Conservation (phyloP, 1,140 invertebrate species). For the Scaptomyza graminum region DNA sequence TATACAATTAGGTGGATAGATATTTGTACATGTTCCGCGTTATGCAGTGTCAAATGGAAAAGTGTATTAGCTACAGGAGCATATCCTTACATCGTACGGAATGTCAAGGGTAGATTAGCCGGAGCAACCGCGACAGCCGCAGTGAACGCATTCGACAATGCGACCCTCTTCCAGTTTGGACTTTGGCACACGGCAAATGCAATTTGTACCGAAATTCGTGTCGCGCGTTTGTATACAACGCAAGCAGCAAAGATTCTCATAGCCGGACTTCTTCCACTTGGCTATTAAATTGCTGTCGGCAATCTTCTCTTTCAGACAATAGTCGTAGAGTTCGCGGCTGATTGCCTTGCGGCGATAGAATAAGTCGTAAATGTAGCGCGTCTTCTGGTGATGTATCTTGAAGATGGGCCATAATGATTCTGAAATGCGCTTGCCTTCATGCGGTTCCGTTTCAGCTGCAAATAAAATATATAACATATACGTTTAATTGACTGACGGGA, state of each 20-base stretch:
- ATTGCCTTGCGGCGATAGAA: constrained; percentile 99
- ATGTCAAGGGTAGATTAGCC: constrained; percentile 84
- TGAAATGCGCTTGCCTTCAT: constrained; percentile 99
- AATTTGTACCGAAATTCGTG: constrained; percentile 99
- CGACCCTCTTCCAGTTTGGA: constrained; percentile 98
- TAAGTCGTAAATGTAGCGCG: constrained; percentile 98
- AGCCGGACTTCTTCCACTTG: constrained; percentile 99
- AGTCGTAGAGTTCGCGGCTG: constrained; percentile 98
- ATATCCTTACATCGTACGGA: too few relatives aligned
- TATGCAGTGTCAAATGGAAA: neutral
- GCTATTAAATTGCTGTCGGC: constrained; percentile 99
- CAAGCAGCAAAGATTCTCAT: constrained; percentile 99
- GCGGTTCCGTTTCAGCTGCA: constrained; percentile 97
- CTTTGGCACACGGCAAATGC: constrained; percentile 99
- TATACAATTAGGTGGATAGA: neutral
- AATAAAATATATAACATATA: constrained; percentile 39
- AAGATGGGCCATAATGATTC: constrained; percentile 99
- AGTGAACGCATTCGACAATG: constrained; percentile 98
- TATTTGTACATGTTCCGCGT: neutral
- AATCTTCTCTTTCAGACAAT: constrained; percentile 98
- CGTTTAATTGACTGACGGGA: neutral
- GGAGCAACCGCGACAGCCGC: constrained; percentile 98
- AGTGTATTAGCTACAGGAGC: too few relatives aligned
- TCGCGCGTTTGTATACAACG: constrained; percentile 99
- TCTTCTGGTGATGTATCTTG: constrained; percentile 99